Evolutionary conservation across 1,140 invertebrate genomes (phyloP).

Genomic region (Drosophila grimshawi): DNA sequence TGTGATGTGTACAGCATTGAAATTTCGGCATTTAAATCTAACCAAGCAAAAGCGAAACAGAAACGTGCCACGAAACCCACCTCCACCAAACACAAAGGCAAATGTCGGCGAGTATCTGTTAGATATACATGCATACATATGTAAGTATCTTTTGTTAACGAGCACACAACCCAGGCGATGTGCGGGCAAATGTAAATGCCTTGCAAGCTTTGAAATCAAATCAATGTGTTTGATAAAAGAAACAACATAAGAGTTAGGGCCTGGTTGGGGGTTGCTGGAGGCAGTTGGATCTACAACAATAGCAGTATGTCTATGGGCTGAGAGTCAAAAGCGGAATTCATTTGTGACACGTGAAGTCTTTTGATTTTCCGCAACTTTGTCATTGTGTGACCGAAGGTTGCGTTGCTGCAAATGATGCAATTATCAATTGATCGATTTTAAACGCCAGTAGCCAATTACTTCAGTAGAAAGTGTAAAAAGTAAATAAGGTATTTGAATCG

Average conservation of each 20-base stretch:
- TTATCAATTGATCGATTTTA: not conserved
- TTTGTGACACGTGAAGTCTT: slow-evolving; percentile 72
- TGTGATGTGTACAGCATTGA: slow-evolving; percentile 67
- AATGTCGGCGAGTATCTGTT: slow-evolving; percentile 47
- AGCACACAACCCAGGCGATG: slow-evolving; percentile 43
- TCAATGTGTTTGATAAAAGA: slow-evolving; percentile 64
- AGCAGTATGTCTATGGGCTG: slow-evolving; percentile 24
- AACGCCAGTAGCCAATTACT: no score
- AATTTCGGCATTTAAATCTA: slow-evolving; percentile 80
- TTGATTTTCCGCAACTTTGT: slow-evolving; percentile 63
- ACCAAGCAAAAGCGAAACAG: slow-evolving; percentile 62
- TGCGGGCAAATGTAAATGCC: slow-evolving; percentile 71
- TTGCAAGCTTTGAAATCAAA: slow-evolving; percentile 66
- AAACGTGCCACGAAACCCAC: slow-evolving; percentile 16
- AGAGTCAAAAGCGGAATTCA: slow-evolving; percentile 60
- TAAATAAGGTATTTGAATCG: not conserved
- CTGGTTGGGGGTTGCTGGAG: not conserved
- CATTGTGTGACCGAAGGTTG: slow-evolving; percentile 36
- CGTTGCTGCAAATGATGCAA: slow-evolving; percentile 35
- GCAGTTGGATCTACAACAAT: slow-evolving; percentile 21
- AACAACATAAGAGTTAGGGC: slow-evolving; percentile 30
- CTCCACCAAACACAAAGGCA: slow-evolving; percentile 15
- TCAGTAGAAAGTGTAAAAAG: no score
- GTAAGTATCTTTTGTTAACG: slow-evolving; percentile 80
- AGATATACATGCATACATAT: slow-evolving; percentile 55